Conservation (phyloP, 2,113 vertebrate genomes). For the Pristiophorus japonicus region DNA sequence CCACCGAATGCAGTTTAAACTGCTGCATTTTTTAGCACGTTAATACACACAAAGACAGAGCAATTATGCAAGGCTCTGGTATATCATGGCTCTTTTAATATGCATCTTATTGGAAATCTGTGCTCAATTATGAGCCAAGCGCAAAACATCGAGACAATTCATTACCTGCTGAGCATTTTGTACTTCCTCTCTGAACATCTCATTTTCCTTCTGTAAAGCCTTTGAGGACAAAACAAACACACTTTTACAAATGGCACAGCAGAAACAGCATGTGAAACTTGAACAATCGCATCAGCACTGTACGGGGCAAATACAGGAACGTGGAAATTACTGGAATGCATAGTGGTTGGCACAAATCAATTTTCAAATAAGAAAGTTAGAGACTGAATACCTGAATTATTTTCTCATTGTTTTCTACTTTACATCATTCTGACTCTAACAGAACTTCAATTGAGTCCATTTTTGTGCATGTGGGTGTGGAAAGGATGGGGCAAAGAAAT, state of each 20-base stretch:
- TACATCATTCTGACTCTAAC: conserved; percentile 68
- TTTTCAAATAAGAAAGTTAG: conserved; percentile 42
- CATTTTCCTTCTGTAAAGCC: conserved; percentile 4
- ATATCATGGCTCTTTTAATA: not conserved
- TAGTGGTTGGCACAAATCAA: conserved; percentile 32
- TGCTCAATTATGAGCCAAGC: not conserved
- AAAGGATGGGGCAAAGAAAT: not conserved
- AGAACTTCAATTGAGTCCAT: conserved; percentile 73
- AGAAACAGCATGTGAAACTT: not conserved
- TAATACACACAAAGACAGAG: not conserved
- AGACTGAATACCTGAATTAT: conserved; percentile 60
- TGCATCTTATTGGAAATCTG: not conserved
- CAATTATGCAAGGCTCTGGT: not conserved
- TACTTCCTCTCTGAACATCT: not conserved
- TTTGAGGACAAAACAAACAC: not conserved
- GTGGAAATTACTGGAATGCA: not conserved
- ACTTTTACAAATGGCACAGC: not conserved
- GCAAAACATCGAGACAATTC: not conserved
- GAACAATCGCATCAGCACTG: conserved; percentile 31
- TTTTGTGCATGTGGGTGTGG: conserved; percentile 43
- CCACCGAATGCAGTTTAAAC: not conserved
- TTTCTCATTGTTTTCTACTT: conserved; percentile 64
- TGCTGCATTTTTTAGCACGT: not conserved
- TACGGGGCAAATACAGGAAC: not conserved
- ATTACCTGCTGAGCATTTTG: conserved; percentile 2